Conservation (phyloP, 2,888 invertebrate genomes). For the Pandemis heparana region DNA sequence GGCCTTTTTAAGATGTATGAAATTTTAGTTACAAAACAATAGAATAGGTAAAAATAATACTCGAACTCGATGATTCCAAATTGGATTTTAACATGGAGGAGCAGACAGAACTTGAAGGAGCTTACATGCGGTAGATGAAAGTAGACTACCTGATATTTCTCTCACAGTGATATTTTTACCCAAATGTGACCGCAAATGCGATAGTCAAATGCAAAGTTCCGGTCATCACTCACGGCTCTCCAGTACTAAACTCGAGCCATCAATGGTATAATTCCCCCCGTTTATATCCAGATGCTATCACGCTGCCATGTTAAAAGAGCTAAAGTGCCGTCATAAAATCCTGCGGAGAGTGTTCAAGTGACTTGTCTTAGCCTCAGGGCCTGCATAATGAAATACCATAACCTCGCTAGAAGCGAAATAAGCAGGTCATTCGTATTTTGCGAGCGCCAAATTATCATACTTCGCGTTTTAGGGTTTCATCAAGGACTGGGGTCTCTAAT, state of each 20-base stretch:
- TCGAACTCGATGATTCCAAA: too few species aligned
- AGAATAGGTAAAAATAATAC: too few species aligned
- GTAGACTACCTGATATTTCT: neutral
- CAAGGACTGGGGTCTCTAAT: slow-evolving; percentile 32
- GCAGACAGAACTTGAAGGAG: too few species aligned
- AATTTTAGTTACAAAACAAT: too few species aligned
- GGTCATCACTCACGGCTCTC: neutral
- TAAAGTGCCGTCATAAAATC: slow-evolving; percentile 65
- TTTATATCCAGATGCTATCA: slow-evolving; percentile 38
- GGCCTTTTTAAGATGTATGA: too few species aligned
- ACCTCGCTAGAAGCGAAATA: slow-evolving; percentile 53
- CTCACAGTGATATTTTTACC: neutral
- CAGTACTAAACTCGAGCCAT: slow-evolving; percentile 14
- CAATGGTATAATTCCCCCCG: slow-evolving; percentile 24
- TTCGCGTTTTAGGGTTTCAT: slow-evolving; percentile 39
- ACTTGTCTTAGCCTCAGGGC: slow-evolving; percentile 59
- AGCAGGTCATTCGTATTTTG: slow-evolving; percentile 67
- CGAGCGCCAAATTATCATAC: slow-evolving; percentile 43
- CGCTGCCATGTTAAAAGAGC: slow-evolving; percentile 48
- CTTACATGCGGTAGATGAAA: too few species aligned
- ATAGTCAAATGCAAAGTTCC: slow-evolving; percentile 1
- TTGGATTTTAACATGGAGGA: too few species aligned
- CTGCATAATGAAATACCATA: slow-evolving; percentile 71
- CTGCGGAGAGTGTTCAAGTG: slow-evolving; percentile 54
- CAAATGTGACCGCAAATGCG: neutral